Evolutionary conservation across 2,797 vertebrate species (phyloP), one percentile per base, ranked within the genome.

Genomic region (Karalla daura): DNA sequence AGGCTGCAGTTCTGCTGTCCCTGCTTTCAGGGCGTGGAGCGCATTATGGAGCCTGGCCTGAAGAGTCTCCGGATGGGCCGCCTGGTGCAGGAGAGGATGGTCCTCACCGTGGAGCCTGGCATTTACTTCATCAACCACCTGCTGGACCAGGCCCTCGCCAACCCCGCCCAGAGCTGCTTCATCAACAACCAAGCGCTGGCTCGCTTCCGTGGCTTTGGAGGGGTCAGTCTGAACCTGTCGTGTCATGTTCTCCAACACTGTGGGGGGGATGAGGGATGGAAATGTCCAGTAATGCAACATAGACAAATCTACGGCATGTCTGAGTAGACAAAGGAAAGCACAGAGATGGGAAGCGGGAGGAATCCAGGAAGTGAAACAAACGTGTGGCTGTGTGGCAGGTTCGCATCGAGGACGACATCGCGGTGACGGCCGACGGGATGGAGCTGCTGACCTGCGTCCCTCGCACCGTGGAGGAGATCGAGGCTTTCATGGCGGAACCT

Each of bases 51-150:
- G 84, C 96, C 97, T 0, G 98, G 97, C 4, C 93, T 99, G 55
- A 91, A 68, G 32, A 97, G 94, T 81, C 92, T 99, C 47, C 93
- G 96, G 3, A 99, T 98, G 0, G 93, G 96, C 0, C 95, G 96
- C 2, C 63, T 39, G 62, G 94, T 99, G 61, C 80, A 93, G 84
- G 92, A 93, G 30, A 91, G 96, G 73, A 99, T 99, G 98, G 97
- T 99, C 63, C 95, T 99, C 65, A 99, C 97, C 0, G 88, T 99
- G 23, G 97, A 99, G 81, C 97, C 97, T 0, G 96, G 97, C 37
- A 96, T 99, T 67, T 99, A 99, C 85, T 99, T 99, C 92, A 98
- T 99, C n/a, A 86, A 96, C 85, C 95, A 90, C 78, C 92, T 98
- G 23, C 91, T 99, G 88, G 94, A 99, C n/a, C 89, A 95, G 58